These are phyloP conservation scores for Trogon melanurus DNA, from an alignment of 2,113 vertebrate species.

Conservation along the genomic window DNA sequence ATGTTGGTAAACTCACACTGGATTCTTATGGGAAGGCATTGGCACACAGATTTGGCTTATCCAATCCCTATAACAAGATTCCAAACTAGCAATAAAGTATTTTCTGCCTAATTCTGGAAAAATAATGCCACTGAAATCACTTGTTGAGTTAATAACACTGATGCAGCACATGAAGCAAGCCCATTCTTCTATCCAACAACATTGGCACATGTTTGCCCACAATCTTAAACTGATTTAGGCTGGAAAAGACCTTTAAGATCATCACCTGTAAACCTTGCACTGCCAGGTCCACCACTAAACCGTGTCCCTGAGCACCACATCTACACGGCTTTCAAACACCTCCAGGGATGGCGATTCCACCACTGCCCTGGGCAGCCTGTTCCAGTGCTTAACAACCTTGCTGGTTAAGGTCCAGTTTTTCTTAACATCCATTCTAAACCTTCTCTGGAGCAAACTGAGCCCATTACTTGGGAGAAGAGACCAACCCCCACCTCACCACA, in stretches of 20 bases:
- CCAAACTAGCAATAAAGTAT: neutral
- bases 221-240: neutral
- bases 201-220: neutral
- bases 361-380: neutral
- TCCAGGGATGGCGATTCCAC: neutral
- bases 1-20: neutral
- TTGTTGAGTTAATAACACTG: neutral
- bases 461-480: neutral
- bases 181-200: neutral
- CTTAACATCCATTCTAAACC: neutral
- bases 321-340: fast-evolving
- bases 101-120: neutral
- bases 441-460: neutral
- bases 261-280: neutral
- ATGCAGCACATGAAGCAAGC: neutral
- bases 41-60: neutral
- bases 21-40: neutral
- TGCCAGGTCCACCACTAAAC: neutral
- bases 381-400: neutral
- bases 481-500: fast-evolving
- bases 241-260: neutral
- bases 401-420: neutral
- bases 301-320: fast-evolving
- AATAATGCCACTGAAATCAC: neutral
- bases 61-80: neutral